Evolutionary conservation across 2,113 vertebrate species (phyloP), one percentile per base, ranked within the genome.

Genomic region (Carassius gibelio): DNA sequence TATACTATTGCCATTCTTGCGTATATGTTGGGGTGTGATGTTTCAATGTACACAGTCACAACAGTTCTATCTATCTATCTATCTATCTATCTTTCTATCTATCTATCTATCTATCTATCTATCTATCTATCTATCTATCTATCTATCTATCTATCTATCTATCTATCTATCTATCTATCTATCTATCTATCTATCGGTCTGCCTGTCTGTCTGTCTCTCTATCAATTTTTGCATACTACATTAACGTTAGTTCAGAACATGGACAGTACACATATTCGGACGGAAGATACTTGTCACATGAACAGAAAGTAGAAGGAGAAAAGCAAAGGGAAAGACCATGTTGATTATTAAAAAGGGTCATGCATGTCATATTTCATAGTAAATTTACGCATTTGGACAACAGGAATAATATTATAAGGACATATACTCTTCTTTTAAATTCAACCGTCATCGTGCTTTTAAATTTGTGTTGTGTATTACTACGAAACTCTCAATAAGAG

Each of bases 311-410:
- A 36, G 15, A 21, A 17, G 19, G 48, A 14, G 80, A 82, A 55
- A 82, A 38, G 80, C 61, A 14, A 3, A 42, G 72, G 88, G 71
- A 76, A 14, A 87, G 19, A 82, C 88, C 88, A 88, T 34, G 45
- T 74, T 81, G 30, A 10, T 34, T 7, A 36, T 8, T 8, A 66
- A 71, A 23, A 66, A 59, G 77, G 81, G 76, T 72, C 15, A 48
- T 6, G 1, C 23, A 26, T 48, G 1, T 5, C n/a, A 26, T 23
- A 42, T 26, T 66, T 42, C n/a, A 10, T 6, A 11, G 14, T 1
- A 34, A 11, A 30, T 7, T 15, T 0, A 66, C 78, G 30, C 23
- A 26, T 17, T 13, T 13, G 0, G 11, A 11, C 75, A 1, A 0
- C 0, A 8, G 1, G 3, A 4, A 23, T 38, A 45, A 9, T 1